These are phyloP conservation scores for Caenorhabditis sp. DNA, from an alignment of 2,888 invertebrate genomes.

Conservation along the genomic window DNA sequence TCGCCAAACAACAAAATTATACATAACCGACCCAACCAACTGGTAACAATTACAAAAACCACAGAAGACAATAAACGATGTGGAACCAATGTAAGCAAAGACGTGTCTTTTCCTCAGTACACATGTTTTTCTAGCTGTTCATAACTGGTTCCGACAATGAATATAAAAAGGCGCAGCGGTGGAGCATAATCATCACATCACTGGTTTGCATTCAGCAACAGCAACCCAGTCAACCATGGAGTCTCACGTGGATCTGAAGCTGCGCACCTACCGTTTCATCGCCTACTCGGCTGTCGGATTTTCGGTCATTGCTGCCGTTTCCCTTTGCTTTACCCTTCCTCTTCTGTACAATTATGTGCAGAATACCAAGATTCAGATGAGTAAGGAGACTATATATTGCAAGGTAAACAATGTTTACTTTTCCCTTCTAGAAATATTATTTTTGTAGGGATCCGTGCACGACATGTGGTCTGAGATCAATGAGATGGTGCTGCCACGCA, in stretches of 20 bases:
- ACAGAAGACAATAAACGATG: conserved; percentile 42
- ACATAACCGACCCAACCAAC: conserved; percentile 37
- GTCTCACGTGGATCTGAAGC: conserved; percentile 49
- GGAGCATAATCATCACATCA: conserved; percentile 42
- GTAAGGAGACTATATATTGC: conserved; percentile 45
- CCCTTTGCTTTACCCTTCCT: conserved; percentile 47
- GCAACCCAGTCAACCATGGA: conserved; percentile 53
- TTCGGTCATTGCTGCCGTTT: conserved; percentile 37
- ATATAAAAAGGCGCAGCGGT: conserved; percentile 20
- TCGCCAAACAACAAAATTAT: conserved; percentile 9
- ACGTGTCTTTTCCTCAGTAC: not conserved
- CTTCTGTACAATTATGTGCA: conserved; percentile 50
- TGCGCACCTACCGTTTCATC: conserved; percentile 43
- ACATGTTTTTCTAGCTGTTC: conserved; percentile 15
- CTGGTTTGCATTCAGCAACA: conserved; percentile 49
- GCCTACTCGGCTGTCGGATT: conserved; percentile 48
- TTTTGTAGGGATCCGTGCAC: conserved; percentile 28
- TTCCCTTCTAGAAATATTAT: no score
- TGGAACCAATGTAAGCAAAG: conserved; percentile 23
- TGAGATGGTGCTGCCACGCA: conserved; percentile 30
- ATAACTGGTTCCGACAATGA: conserved; percentile 27
- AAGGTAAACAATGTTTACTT: no score
- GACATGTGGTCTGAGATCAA: conserved; percentile 50
- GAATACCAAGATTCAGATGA: conserved; percentile 36
- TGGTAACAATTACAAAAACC: conserved; percentile 46